Evolutionary conservation across 2,797 vertebrate species (phyloP), one percentile per base, ranked within the genome.

Genomic region (Sphaeramia orbicularis): DNA sequence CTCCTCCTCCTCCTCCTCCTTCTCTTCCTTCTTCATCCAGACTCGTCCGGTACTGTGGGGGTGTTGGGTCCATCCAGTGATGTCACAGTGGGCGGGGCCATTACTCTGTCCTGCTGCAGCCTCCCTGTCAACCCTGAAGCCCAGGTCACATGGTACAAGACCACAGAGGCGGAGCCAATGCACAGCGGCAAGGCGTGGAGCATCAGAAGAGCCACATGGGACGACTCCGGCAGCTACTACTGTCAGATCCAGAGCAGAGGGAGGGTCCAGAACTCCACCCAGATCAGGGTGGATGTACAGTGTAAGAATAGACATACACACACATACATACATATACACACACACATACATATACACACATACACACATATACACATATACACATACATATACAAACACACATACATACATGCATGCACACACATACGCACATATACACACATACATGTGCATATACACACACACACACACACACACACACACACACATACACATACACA

Each of bases 101-200:
- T 91, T 30, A 65, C 14, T 14, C 55, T 92, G 80, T 64, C 78
- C 75, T 91, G 90, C 72, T 89, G 89, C 44, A 24, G 21, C 21
- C 74, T 56, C 65, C 65, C 63, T 13, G 62, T 61, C 4, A 4
- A 24, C 19, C 40, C 58, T 6, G 65, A 58, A 44, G 32, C 45
- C 11, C 10, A 0, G 3, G 82, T 76, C 78, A 72, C 1, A 13
- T 92, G 91, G 90, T 80, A 67, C 80, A 81, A 78, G 50, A 60
- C n/a, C 52, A n/a, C 54, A 4, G 58, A 57, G 24, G 1, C 4
- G 30, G 21, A 11, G 1, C 18, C 15, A 2, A 14, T 13, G 0
- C 62, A 78, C 30, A 32, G 0, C 10, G 89, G 81, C 18, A 76
- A 63, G 43, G 55, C 82, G 62, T 87, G 84, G 89, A 63, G 12